These are phyloP conservation scores for Cerastoderma edule DNA, from an alignment of 2,888 invertebrate species.

Conservation along the genomic window DNA sequence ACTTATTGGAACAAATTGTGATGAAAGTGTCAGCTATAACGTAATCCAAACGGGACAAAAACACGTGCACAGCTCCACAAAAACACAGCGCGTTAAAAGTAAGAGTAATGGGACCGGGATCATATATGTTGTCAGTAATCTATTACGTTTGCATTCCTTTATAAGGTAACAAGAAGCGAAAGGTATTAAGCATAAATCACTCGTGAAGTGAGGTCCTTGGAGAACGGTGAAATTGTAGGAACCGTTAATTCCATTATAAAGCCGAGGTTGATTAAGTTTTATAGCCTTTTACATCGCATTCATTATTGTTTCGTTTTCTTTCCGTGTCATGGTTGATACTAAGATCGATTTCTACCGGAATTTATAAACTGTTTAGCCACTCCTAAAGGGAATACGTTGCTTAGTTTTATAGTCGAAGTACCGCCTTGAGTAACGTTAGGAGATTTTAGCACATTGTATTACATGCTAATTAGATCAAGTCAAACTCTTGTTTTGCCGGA, in stretches of 20 bases:
- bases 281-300: slow-evolving; percentile 47
- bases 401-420: slow-evolving; percentile 44
- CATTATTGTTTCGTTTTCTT: slow-evolving; percentile 52
- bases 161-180: slow-evolving; percentile 36
- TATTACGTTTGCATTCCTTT: slow-evolving; percentile 7
- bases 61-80: no score
- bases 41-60: no score
- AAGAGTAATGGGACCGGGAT: no score
- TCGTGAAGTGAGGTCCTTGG: slow-evolving; percentile 23
- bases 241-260: slow-evolving; percentile 42
- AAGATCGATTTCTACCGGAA: slow-evolving; percentile 42
- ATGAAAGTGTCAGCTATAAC: no score
- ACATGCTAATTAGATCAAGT: slow-evolving; percentile 27
- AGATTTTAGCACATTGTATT: slow-evolving; percentile 28
- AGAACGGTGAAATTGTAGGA: slow-evolving; percentile 37
- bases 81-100: no score
- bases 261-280: slow-evolving; percentile 50
- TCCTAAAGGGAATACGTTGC: slow-evolving; percentile 38
- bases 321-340: slow-evolving; percentile 42
- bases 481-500: slow-evolving; percentile 31
- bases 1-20: no score
- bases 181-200: slow-evolving; percentile 34
- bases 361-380: slow-evolving; percentile 56
- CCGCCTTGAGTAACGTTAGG: slow-evolving; percentile 31
- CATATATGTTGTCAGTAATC: neutral